A percentile compares a stretch with the other conserved stretches of the same genome.
These are phyloP conservation scores for Scolopax mira DNA, from an alignment of 2,113 vertebrate genomes.

Conservation along the genomic window DNA sequence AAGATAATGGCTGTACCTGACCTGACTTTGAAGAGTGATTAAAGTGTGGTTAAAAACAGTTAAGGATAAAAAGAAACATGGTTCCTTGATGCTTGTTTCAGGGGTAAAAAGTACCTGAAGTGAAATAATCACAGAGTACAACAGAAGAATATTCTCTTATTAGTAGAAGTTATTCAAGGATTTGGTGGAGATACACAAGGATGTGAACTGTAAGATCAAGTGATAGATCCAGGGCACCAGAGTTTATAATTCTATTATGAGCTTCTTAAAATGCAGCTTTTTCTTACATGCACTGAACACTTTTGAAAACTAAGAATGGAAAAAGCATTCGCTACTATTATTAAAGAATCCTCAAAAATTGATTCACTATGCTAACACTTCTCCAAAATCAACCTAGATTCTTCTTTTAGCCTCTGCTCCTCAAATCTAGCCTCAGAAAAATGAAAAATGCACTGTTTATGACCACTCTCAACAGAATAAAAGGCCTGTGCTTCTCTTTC, in stretches of 20 bases:
- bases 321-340: background rate
- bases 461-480: background rate
- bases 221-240: background rate
- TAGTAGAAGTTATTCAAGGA: background rate
- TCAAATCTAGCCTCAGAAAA: background rate
- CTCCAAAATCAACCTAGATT: background rate
- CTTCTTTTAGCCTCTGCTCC: background rate
- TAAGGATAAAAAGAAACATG: background rate
- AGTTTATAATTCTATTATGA: background rate
- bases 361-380: background rate
- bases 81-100: background rate
- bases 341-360: slow-evolving; percentile 18
- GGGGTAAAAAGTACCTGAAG: background rate
- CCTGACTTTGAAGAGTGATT: slow-evolving; percentile 19
- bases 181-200: background rate
- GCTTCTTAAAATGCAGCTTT: background rate
- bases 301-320: background rate
- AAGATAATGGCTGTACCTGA: slow-evolving; percentile 20
- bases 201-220: slow-evolving; percentile 16
- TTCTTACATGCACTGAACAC: background rate
- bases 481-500: background rate
- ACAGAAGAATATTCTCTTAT: background rate
- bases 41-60: background rate
- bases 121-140: background rate
- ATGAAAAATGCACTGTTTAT: background rate